Evolutionary conservation across 2,888 invertebrate species (phyloP).

Genomic region (Belgica antarctica): DNA sequence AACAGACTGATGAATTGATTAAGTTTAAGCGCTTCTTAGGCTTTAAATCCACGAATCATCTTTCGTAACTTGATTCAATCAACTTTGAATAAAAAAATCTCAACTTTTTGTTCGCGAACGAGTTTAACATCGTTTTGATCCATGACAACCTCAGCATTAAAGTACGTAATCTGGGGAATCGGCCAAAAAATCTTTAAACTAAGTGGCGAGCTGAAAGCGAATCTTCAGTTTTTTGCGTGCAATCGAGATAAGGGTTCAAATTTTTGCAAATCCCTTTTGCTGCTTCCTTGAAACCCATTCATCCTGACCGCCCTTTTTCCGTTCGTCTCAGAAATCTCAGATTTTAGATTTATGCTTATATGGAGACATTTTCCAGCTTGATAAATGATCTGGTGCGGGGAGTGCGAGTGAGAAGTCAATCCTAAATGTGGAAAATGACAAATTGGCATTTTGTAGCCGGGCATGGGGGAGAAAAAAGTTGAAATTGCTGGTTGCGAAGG

Average conservation of each 20-base stretch:
- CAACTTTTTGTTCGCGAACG: no score
- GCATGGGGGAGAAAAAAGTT: no score
- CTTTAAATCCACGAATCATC: no score
- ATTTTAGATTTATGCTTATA: conserved; percentile 10
- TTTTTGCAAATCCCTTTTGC: background rate
- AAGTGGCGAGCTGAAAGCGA: conserved; percentile 1
- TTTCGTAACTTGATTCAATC: no score
- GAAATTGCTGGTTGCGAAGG: background rate
- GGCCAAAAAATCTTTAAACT: conserved; percentile 13
- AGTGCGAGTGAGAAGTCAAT: conserved; percentile 3
- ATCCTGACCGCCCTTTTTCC: background rate
- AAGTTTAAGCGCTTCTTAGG: conserved; percentile 4
- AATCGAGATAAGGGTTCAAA: conserved; percentile 6
- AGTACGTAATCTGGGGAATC: no score
- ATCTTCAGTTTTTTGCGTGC: background rate
- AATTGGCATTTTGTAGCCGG: conserved; percentile 15
- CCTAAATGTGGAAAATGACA: conserved; percentile 9
- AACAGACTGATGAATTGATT: background rate
- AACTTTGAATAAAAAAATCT: no score
- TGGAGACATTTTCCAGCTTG: conserved; percentile 7
- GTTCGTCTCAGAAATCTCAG: no score
- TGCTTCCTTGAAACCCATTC: background rate
- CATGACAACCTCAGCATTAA: no score
- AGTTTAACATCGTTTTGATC: no score
- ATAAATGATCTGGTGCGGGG: conserved; percentile 4